Base-by-base conservation (phyloP, 2,888 invertebrate species). In the Allacma fusca region DNA sequence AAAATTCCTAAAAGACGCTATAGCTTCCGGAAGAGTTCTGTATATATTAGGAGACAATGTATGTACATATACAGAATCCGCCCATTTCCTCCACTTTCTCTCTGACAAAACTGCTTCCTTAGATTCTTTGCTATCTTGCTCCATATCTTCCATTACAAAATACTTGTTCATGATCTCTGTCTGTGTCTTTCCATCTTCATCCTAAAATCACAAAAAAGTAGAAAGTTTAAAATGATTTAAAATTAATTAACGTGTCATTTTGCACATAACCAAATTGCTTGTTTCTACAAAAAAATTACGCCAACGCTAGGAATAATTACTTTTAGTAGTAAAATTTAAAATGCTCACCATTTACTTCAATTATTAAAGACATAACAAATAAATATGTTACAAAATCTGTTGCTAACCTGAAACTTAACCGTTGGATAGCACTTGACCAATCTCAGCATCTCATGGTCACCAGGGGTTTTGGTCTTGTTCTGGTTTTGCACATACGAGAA, bases 11-110 rank as follows among this genome's bases (percentile, higher is more conserved):
- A 99, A 98, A 0, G 98, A 94, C 86, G 96, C 92, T 26, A 96
- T 87, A 0, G 98, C 91, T 88, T 99, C 98, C 0, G 88, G 87
- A 0, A 90, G 87, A 0, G 94, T 94, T 78, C 97, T 91, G 86
- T 99, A 99, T 40, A 98, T 96, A 87, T 99, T 99, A 0, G 99
- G 99, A 0, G 98, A 98, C 44, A 99, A 88, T 0, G 92, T 91
- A 86, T 98, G 98, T 0, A 99, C 97, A 0, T 98, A 89, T 59
- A 92, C 91, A 70, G 91, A 90, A 86, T 99, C 99, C 0, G 93
- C 94, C 99, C 99, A 99, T 85, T 92, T 91, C 69, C 99, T 90
- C 98, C 98, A 99, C 85, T 95, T 92, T 44, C 96, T 90, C 87
- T 98, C 98, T 83, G 94, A 93, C 59, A 84, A 79, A 67, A 87